phyloP scores from a whole-genome alignment of 2,888 invertebrate species.

The Melipona beecheii region DNA sequence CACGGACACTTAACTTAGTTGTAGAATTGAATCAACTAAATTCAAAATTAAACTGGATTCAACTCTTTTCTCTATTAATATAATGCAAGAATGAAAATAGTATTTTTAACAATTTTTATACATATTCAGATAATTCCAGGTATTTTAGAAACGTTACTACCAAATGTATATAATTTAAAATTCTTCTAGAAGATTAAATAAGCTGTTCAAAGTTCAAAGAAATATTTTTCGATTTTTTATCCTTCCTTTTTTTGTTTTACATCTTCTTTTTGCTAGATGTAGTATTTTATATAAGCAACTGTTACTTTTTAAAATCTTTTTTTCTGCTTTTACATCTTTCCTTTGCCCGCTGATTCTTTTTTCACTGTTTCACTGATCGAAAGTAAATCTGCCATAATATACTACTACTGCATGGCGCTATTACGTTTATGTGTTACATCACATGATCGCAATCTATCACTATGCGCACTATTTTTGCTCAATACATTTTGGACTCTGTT shows the following conservation, averaged over 20 bases:
- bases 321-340: neutral
- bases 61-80: neutral
- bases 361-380: neutral
- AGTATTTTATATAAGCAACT: neutral
- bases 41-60: neutral
- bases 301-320: neutral
- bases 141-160: neutral
- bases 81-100: neutral
- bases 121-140: neutral
- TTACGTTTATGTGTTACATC: slow-evolving; percentile 25
- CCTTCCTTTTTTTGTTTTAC: neutral
- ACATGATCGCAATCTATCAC: slow-evolving; percentile 27
- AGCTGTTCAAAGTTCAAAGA: neutral
- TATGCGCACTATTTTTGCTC: slow-evolving; percentile 39
- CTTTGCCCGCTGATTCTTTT: slow-evolving; percentile 2
- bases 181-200: neutral
- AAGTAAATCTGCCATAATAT: slow-evolving; percentile 9
- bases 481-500: slow-evolving; percentile 41
- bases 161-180: neutral
- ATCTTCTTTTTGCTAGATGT: neutral
- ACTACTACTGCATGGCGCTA: slow-evolving; percentile 12
- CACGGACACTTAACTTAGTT: neutral
- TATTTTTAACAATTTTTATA: neutral
- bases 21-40: neutral
- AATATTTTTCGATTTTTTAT: neutral